Percentiles rank a stretch among this genome's conserved stretches.
These are phyloP conservation scores for Rhodeus uyekii DNA, from an alignment of 2,797 vertebrate species.

Conservation along the genomic window DNA sequence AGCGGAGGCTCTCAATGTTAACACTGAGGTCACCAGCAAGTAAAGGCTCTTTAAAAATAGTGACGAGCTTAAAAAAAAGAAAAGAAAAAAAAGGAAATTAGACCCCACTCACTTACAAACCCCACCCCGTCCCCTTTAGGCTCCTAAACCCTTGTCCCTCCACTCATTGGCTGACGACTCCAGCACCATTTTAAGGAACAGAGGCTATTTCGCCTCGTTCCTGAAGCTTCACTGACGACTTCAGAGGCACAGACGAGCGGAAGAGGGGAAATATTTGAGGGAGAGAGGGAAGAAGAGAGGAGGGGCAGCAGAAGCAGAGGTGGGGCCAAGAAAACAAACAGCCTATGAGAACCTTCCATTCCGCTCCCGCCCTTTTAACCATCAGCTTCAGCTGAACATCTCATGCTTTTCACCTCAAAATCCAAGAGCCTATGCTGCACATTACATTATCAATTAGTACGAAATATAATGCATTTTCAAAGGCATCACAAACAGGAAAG, in stretches of 20 bases:
- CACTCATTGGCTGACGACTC: constrained; percentile 57
- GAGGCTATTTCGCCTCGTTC: constrained; percentile 63
- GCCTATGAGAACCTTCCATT: constrained; percentile 86
- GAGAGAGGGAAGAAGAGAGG: constrained; percentile 46
- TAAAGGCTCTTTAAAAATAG: constrained; percentile 75
- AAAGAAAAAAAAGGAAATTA: constrained; percentile 36
- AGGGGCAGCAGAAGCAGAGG: constrained; percentile 61
- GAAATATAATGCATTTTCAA: background rate
- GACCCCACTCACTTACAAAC: constrained; percentile 48
- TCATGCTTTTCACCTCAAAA: background rate
- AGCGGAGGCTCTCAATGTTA: constrained; percentile 63
- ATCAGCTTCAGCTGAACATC: constrained; percentile 24
- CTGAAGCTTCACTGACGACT: constrained; percentile 68
- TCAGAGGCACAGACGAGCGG: constrained; percentile 62
- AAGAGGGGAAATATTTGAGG: constrained; percentile 50
- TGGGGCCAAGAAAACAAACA: constrained; percentile 76
- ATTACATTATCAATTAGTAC: background rate
- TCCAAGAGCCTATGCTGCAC: background rate
- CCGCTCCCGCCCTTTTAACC: constrained; percentile 76
- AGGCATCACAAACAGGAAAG: background rate
- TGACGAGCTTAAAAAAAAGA: constrained; percentile 58
- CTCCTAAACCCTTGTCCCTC: constrained; percentile 34
- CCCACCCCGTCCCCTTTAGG: constrained; percentile 50
- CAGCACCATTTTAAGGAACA: constrained; percentile 68
- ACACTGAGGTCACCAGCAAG: constrained; percentile 60